These are phyloP conservation scores for Microtus pennsylvanicus DNA, from an alignment of 2,113 vertebrate genomes.

Conservation along the genomic window DNA sequence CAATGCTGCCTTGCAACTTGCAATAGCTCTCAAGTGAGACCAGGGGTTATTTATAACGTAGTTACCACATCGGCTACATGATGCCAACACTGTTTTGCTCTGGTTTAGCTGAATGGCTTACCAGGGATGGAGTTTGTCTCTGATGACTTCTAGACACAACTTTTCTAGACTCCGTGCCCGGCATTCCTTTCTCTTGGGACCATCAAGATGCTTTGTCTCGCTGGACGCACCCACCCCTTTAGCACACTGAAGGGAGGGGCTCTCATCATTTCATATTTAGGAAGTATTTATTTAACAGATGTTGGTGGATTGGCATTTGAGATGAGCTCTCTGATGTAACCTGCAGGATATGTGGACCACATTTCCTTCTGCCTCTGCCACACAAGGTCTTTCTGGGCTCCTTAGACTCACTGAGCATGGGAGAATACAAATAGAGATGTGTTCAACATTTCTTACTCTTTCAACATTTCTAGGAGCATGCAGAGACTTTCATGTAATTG, in stretches of 20 bases:
- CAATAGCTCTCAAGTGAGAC: neutral
- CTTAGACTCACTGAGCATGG: too few species aligned
- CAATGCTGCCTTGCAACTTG: too few species aligned
- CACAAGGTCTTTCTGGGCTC: neutral
- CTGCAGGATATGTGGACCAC: neutral
- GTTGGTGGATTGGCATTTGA: neutral
- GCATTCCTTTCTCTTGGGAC: neutral
- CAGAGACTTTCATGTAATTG: too few species aligned
- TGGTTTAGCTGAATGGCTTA: neutral
- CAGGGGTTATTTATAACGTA: neutral
- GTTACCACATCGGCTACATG: neutral
- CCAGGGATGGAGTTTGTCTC: neutral
- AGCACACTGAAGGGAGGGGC: neutral
- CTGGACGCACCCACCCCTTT: neutral
- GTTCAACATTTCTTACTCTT: too few species aligned
- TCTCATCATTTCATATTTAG: neutral
- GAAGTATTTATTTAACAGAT: neutral
- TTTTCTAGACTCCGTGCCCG: neutral
- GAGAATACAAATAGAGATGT: too few species aligned
- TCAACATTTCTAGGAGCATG: too few species aligned
- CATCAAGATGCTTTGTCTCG: neutral
- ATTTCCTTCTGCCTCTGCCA: neutral
- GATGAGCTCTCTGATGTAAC: neutral
- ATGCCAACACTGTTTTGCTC: neutral
- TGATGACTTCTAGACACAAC: too few species aligned